Conservation (phyloP, 2,113 vertebrate species). For the Cyprinodon brontotheroides region DNA sequence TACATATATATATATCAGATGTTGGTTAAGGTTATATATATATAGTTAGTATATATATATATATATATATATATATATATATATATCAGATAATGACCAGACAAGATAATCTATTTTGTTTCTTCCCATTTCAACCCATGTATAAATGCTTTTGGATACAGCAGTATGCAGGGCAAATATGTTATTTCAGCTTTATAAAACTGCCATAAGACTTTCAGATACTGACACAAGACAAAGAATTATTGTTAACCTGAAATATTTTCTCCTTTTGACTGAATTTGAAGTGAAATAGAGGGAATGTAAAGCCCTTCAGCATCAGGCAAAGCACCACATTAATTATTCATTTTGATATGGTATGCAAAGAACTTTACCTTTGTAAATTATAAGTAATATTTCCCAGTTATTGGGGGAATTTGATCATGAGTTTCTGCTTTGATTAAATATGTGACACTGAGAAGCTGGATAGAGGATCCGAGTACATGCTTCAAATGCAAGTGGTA, state of each 20-base stretch:
- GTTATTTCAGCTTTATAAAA: no score
- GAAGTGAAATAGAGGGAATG: neutral
- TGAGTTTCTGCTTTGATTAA: neutral
- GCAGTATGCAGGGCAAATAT: no score
- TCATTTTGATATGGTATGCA: neutral
- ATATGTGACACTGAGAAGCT: neutral
- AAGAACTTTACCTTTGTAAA: neutral
- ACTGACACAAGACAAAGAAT: neutral
- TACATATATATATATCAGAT: no score
- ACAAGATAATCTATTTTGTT: no score
- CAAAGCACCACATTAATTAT: neutral
- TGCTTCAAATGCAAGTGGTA: neutral
- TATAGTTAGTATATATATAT: no score
- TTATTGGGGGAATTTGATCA: neutral
- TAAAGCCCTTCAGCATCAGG: neutral
- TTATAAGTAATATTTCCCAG: neutral
- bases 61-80: no score
- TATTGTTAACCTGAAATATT: neutral
- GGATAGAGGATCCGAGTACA: neutral
- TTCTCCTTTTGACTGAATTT: neutral
- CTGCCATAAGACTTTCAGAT: no score
- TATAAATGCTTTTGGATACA: no score
- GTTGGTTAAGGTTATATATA: no score
- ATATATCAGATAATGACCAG: no score
- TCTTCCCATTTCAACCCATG: no score